phyloP scores from a whole-genome alignment of 2,113 vertebrate species.

The Apodemus speciosus region DNA sequence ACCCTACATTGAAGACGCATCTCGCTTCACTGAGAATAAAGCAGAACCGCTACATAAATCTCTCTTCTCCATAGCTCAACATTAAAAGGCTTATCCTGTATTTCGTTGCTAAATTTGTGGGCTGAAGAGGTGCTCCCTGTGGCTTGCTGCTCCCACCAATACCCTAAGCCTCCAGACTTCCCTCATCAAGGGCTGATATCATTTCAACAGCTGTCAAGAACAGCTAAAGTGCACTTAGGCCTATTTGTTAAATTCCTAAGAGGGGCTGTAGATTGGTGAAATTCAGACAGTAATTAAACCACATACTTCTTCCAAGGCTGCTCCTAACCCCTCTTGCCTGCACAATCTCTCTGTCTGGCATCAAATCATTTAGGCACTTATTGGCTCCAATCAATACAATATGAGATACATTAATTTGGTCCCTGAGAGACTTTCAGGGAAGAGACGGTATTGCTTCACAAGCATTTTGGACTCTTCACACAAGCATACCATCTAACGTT shows the following conservation, averaged over 20 bases:
- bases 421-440: constrained; percentile 85
- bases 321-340: constrained; percentile 73
- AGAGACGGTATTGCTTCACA: constrained; percentile 76
- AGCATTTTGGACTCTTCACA: constrained; percentile 68
- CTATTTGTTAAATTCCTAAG: constrained; percentile 89
- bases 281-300: constrained; percentile 89
- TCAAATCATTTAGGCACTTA: constrained; percentile 88
- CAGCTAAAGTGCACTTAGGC: constrained; percentile 87
- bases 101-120: constrained; percentile 78
- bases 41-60: constrained; percentile 58
- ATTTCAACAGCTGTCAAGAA: constrained; percentile 88
- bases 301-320: constrained; percentile 85
- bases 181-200: constrained; percentile 82
- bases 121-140: constrained; percentile 74
- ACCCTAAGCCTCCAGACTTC: constrained; percentile 79
- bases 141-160: constrained; percentile 76
- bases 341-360: constrained; percentile 83
- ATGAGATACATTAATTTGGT: constrained; percentile 87
- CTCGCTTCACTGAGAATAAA: constrained; percentile 41
- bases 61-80: constrained; percentile 54
- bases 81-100: constrained; percentile 70
- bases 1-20: constrained; percentile 43
- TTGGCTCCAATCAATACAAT: constrained; percentile 89
- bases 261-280: constrained; percentile 81
- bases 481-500: neutral